These are phyloP conservation scores for Pseudomyrmex concolor DNA, from an alignment of 1,140 invertebrate genomes.

Conservation along the genomic window DNA sequence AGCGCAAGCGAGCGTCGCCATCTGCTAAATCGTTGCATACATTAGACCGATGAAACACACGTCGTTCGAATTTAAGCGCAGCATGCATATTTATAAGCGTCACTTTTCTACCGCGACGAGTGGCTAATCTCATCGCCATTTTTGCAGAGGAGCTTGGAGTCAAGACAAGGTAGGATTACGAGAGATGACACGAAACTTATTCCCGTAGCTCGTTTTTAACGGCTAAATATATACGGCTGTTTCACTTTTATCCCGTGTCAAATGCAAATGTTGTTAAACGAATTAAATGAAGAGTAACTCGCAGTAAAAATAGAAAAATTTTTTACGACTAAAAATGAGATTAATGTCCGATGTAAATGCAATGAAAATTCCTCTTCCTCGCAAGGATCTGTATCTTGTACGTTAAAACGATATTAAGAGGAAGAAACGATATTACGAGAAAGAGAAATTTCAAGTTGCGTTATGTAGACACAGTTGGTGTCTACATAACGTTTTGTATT, in stretches of 20 bases:
- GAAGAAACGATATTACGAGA: no score
- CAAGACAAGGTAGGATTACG: not conserved
- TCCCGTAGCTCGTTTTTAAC: not conserved
- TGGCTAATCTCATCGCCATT: slow-evolving; percentile 41
- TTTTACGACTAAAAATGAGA: not conserved
- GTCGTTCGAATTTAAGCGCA: slow-evolving; percentile 42
- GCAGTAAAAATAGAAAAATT: not conserved
- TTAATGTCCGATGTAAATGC: not conserved
- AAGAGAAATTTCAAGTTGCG: no score
- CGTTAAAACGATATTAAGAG: not conserved
- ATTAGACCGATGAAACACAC: slow-evolving; percentile 48
- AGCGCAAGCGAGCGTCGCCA: not conserved
- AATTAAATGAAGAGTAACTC: not conserved
- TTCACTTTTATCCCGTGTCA: not conserved
- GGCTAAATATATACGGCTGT: not conserved
- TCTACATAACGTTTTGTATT: not conserved
- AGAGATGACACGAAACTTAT: not conserved
- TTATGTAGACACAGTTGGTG: no score
- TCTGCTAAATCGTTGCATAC: slow-evolving; percentile 46
- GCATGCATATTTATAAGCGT: slow-evolving; percentile 51
- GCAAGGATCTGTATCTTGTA: not conserved
- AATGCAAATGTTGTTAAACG: not conserved
- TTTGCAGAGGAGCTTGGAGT: not conserved
- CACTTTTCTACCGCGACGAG: slow-evolving; percentile 1
- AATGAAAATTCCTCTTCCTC: not conserved